These are phyloP conservation scores for Sycophila sp. DNA, from an alignment of 1,140 invertebrate genomes.

Conservation along the genomic window DNA sequence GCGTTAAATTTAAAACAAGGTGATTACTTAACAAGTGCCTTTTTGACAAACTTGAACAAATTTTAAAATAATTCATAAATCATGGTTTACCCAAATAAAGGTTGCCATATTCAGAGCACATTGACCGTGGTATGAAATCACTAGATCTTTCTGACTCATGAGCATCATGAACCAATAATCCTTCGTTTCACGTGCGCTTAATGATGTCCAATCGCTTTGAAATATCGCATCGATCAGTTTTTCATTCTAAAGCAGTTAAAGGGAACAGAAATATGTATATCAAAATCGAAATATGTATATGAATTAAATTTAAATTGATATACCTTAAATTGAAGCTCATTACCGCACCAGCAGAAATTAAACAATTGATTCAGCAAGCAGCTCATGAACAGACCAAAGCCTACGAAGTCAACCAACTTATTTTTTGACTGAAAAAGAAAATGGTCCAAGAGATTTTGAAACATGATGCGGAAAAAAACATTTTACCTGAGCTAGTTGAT, in stretches of 20 bases:
- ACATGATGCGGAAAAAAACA: not conserved
- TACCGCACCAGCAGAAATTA: conserved; percentile 10
- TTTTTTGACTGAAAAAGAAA: conserved; percentile 41
- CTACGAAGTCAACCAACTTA: conserved; percentile 38
- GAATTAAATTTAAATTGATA: not conserved
- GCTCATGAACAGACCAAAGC: conserved; percentile 11
- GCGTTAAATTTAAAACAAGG: not conserved
- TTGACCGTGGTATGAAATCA: not conserved
- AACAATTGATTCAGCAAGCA: not conserved
- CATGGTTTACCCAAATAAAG: not conserved
- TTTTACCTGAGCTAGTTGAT: not conserved
- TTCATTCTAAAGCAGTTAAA: not conserved
- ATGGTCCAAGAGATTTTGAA: not conserved
- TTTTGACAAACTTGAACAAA: too few relatives aligned
- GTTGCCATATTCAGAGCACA: not conserved
- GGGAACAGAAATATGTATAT: not conserved
- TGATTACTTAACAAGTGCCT: too few relatives aligned
- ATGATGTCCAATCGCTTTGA: not conserved
- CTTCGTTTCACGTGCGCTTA: not conserved
- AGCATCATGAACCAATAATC: not conserved
- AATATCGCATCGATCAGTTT: not conserved
- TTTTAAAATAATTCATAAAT: not conserved
- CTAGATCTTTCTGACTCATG: not conserved
- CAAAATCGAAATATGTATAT: not conserved
- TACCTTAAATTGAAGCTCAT: conserved; percentile 38